phyloP scores from a whole-genome alignment of 2,797 vertebrate genomes.

The Linurgus olivaceus region DNA sequence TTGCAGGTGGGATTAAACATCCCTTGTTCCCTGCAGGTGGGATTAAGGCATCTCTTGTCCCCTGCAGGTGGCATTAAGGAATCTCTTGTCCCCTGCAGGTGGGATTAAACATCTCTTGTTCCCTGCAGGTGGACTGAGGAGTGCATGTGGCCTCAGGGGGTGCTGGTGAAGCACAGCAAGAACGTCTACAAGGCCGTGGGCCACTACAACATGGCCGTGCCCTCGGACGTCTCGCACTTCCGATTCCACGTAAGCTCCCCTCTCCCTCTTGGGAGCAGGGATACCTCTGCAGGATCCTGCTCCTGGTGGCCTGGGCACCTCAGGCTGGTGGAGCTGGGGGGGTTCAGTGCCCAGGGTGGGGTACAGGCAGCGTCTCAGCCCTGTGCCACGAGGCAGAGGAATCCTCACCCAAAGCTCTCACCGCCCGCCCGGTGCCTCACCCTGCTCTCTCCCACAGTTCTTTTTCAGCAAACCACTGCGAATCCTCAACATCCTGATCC shows the following conservation, averaged over 20 bases:
- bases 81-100: neutral
- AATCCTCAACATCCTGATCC: slow-evolving; percentile 96
- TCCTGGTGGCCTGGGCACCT: rapidly evolving
- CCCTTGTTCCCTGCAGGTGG: rapidly evolving
- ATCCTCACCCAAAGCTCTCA: neutral
- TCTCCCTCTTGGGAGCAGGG: neutral
- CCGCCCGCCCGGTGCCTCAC: neutral
- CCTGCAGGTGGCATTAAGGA: neutral
- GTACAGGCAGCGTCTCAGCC: neutral
- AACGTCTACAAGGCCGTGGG: slow-evolving; percentile 98
- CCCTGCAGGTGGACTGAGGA: slow-evolving; percentile 93
- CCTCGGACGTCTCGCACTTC: slow-evolving; percentile 97
- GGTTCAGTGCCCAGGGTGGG: neutral
- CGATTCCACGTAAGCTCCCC: slow-evolving; percentile 90
- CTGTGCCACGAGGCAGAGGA: neutral
- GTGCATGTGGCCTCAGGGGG: slow-evolving; percentile 98
- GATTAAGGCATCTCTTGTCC: rapidly evolving
- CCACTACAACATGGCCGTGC: slow-evolving; percentile 96
- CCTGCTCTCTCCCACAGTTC: slow-evolving; percentile 77
- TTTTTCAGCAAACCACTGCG: slow-evolving; percentile 98
- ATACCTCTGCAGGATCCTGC: rapidly evolving
- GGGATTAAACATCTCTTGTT: no score
- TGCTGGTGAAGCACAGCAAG: slow-evolving; percentile 97
- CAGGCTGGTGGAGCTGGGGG: neutral
- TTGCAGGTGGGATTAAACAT: neutral